Conservation (phyloP, 2,797 vertebrate genomes). For the Ataeniobius toweri region DNA sequence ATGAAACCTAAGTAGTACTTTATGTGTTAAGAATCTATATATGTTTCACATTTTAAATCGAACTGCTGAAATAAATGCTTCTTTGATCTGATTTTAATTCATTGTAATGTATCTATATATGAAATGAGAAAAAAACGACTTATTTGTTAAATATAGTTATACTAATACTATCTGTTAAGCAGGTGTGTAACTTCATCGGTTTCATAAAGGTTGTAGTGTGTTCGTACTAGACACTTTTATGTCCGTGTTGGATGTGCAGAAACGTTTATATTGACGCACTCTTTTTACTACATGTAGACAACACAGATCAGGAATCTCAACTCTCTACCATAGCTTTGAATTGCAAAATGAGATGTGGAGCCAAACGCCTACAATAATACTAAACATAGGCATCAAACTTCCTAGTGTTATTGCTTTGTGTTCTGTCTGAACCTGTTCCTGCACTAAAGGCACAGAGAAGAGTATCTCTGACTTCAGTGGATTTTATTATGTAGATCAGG, state of each 20-base stretch:
- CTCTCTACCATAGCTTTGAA: slow-evolving; percentile 23
- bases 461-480: slow-evolving; percentile 2
- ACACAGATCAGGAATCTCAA: slow-evolving; percentile 9
- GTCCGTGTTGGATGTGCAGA: not conserved
- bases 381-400: slow-evolving; percentile 16
- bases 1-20: not conserved
- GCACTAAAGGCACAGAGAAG: slow-evolving; percentile 18
- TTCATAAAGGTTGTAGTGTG: not conserved
- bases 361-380: slow-evolving; percentile 15
- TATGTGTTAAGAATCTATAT: no score
- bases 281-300: not conserved
- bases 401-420: not conserved
- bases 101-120: not conserved
- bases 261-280: slow-evolving; percentile 3
- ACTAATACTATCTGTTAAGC: no score
- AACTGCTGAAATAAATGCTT: no score
- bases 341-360: slow-evolving; percentile 22
- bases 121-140: not conserved
- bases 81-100: not conserved
- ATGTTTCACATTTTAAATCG: no score
- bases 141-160: not conserved
- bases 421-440: slow-evolving; percentile 43
- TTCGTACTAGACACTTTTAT: not conserved
- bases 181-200: not conserved
- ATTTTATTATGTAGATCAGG: not conserved